Evolutionary conservation across 1,140 invertebrate genomes (phyloP), one percentile per base, ranked within the genome.

Genomic region (Pantala flavescens): DNA sequence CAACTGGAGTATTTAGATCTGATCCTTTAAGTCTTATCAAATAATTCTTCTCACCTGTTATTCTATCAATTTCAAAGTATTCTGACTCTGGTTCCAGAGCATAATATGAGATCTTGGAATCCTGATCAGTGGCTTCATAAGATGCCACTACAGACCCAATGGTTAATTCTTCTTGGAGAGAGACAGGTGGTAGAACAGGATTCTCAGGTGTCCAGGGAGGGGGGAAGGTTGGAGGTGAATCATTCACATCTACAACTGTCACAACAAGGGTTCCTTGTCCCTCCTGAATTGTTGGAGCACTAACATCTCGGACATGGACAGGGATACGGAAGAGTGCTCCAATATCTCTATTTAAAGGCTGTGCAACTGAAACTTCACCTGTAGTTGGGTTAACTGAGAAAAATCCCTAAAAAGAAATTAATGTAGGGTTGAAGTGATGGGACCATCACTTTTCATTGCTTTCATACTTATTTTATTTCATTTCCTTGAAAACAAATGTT

Each of bases 131-230:
- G 19, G 95, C 95, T 23, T 88, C 88, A 75, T 94, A 91, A 10
- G 90, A 93, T 10, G 88, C 88, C 0, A 97, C 87, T 28, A 93
- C 87, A 0, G 92, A 90, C 24, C 92, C 93, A 14, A 89, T 82
- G 0, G 94, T 91, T 78, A 93, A 90, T 82, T 96, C 94, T 83
- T 97, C 95, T 72, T 89, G 84, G 76, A 96, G 86, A 77, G 89
- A 89, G 79, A 89, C 86, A 75, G 83, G 85, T 3, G 49, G 5
- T 80, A 91, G 92, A 71, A 83, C 85, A 9, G 88, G 89, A 79
- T 89, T 88, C 63, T 88, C 88, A 78, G 86, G 85, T 0, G 89
- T 91, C 91, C 92, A 92, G 0, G 91, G 90, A 72, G 87, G 84
- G 74, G 85, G 80, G 78, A 93, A 93, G 76, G 83, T 82, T 12